phyloP scores from a whole-genome alignment of 2,888 invertebrate genomes.

The Tenthredo scrophulariae region DNA sequence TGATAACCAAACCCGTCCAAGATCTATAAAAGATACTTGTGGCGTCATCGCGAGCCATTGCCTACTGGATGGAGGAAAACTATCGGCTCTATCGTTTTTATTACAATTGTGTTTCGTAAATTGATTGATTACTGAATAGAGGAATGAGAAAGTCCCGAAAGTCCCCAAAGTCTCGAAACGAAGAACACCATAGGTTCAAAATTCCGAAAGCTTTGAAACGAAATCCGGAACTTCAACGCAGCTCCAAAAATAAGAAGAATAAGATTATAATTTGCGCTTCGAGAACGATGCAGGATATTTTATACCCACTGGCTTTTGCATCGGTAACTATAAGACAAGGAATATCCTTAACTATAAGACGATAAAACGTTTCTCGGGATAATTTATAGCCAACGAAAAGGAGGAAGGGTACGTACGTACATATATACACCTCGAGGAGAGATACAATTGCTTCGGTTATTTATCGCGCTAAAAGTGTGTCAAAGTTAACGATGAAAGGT shows the following conservation, averaged over 20 bases:
- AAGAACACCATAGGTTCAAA: too few relatives aligned
- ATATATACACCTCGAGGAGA: slow-evolving; percentile 2
- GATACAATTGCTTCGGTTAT: slow-evolving; percentile 30
- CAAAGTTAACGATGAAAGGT: slow-evolving; percentile 47
- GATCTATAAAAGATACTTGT: neutral
- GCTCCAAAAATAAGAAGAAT: neutral
- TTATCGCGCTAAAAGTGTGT: slow-evolving; percentile 40
- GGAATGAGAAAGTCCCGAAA: too few relatives aligned
- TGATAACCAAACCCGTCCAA: slow-evolving; percentile 28
- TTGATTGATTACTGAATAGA: neutral
- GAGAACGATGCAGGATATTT: neutral
- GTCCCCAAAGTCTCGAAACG: too few relatives aligned
- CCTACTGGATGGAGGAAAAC: slow-evolving; percentile 13
- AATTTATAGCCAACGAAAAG: slow-evolving; percentile 23
- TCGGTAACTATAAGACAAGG: neutral
- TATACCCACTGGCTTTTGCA: neutral
- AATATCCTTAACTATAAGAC: slow-evolving; percentile 6
- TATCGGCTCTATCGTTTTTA: neutral
- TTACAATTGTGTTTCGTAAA: neutral
- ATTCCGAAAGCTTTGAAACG: too few relatives aligned
- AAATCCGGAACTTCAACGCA: too few relatives aligned
- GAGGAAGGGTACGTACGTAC: neutral
- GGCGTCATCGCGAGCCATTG: slow-evolving; percentile 25
- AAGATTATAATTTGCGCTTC: neutral
- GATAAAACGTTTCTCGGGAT: slow-evolving; percentile 11